Evolutionary conservation across 2,797 vertebrate species (phyloP).

Genomic region (Neopelma chrysocephalum): DNA sequence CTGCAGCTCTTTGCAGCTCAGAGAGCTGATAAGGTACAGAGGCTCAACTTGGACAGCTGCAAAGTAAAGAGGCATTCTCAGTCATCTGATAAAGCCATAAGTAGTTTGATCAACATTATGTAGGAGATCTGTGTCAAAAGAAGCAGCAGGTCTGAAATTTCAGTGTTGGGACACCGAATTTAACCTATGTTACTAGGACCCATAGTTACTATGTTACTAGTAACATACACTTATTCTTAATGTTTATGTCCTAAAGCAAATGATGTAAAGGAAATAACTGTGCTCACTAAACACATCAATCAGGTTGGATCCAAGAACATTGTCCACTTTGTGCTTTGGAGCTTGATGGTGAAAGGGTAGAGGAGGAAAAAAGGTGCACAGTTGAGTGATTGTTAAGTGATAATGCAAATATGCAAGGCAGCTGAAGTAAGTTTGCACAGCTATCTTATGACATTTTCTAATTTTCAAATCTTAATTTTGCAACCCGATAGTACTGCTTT

Average conservation of each 20-base stretch:
- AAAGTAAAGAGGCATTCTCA: neutral
- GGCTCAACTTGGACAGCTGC: neutral
- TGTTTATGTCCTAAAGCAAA: neutral
- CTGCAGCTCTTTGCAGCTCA: neutral
- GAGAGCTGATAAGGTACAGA: neutral
- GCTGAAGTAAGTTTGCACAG: neutral
- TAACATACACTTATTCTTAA: neutral
- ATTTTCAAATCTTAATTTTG: constrained; percentile 58
- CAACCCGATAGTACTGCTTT: constrained; percentile 41
- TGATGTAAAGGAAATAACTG: neutral
- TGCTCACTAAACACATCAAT: neutral
- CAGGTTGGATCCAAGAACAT: neutral
- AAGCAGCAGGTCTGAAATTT: neutral
- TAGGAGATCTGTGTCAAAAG: neutral
- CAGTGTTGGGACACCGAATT: neutral
- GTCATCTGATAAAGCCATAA: neutral
- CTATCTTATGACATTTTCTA: constrained; percentile 5
- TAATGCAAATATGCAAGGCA: neutral
- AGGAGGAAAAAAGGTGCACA: neutral
- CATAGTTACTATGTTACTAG: neutral
- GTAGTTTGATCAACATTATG: neutral
- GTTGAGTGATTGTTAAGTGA: neutral
- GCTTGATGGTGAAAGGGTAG: neutral
- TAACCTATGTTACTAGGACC: neutral
- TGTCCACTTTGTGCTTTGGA: neutral